A percentile compares a stretch with the other conserved stretches of the same genome.
Evolutionary conservation across 2,797 vertebrate species (phyloP).

Genomic region (Halcyon chelicuti): DNA sequence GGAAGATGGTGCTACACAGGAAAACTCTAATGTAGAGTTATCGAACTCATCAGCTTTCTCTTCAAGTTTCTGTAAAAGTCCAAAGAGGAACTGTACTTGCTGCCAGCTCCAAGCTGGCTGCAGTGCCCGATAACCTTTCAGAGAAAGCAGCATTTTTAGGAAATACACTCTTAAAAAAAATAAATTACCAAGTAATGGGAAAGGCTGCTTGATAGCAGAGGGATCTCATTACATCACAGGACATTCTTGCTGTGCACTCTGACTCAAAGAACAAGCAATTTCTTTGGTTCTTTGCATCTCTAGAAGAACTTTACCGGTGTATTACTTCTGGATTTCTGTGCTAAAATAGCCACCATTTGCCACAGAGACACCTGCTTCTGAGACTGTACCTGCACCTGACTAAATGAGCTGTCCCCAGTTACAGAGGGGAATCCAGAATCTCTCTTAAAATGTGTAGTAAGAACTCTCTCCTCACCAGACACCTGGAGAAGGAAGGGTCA

Average conservation of each 20-base stretch:
- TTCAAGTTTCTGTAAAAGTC: not conserved
- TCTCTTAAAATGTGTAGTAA: not conserved
- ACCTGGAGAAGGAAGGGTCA: rapidly evolving
- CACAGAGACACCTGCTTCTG: not conserved
- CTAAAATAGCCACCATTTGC: not conserved
- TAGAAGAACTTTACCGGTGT: not conserved
- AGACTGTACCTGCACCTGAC: not conserved
- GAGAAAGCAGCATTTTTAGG: not conserved
- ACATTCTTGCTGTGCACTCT: not conserved
- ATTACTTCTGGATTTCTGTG: not conserved
- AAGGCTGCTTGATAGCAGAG: not conserved
- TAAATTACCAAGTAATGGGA: too few relatives aligned
- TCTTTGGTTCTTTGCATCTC: not conserved
- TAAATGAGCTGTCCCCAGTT: too few relatives aligned
- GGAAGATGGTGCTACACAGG: rapidly evolving
- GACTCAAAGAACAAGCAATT: not conserved
- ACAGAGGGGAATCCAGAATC: not conserved
- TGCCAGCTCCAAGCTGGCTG: not conserved
- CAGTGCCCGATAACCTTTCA: not conserved
- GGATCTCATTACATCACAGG: rapidly evolving
- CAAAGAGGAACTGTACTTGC: not conserved
- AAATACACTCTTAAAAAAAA: not conserved
- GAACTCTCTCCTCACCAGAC: too few relatives aligned
- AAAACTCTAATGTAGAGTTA: not conserved
- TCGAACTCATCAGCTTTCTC: not conserved